Evolutionary conservation across 2,888 invertebrate species (phyloP), one percentile per base, ranked within the genome.

Genomic region (Drosophila tanythrix): DNA sequence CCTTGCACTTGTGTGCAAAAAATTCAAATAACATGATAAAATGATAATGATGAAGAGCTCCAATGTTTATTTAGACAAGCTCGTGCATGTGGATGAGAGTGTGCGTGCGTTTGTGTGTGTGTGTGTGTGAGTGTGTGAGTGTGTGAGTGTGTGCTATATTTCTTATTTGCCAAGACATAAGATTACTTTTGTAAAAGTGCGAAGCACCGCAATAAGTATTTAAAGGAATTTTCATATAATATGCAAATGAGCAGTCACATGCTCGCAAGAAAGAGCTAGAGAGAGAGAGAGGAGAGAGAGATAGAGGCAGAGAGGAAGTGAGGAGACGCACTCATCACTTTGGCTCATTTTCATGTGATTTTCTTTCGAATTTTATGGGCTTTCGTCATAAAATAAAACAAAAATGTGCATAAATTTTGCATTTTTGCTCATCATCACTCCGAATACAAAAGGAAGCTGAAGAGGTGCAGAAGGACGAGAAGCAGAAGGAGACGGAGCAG

Each of bases 201-300:
- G 81, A 71, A 78, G 83, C 83, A 71, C 78, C 83, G 84, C 86
- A 79, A 86, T 88, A 88, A 88, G 89, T 88, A 84, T 87, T 86
- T 89, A 77, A 88, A 89, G 79, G 78, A 85, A 82, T 87, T 89
- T 89, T 81, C 89, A 89, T 88, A 80, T 89, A 82, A 88, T 77
- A 89, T 87, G 83, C 76, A 87, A 89, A 88, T 88, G 71, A 76
- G 68, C 76, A 64, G 58, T 58, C 65, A 50, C 33, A 31, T 52
- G 67, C 69, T 57, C 60, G 18, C 15, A 46, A 40, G 60, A n/a
- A 50, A 38, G 71, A n/a, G 48, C 46, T 56, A 15, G 43, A 55
- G 27, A 36, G 48, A 43, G 36, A 31, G 27, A 29, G 25, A 29
- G 6, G 46, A 25, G 27, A 50, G 61, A 15, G 48, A 36, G 73